Base-by-base conservation (phyloP, 2,888 invertebrate species). In the Polyommatus iphigenia region DNA sequence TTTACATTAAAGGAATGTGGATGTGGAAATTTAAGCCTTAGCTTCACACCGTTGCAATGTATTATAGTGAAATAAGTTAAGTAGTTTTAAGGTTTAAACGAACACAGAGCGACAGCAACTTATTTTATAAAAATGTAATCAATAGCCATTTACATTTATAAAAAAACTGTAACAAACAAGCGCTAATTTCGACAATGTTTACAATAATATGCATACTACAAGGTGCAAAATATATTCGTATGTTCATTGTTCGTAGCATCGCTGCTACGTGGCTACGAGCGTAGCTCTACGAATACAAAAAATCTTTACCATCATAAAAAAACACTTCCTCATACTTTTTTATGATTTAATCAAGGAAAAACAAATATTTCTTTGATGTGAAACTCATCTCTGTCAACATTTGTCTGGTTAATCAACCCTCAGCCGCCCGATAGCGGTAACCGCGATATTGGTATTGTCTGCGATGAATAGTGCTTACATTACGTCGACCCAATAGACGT, bases 401-500 rank as follows among this genome's bases (percentile, higher is more conserved):
- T 29, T 46, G 62, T 62, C 10, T 18, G 46, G 46, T 50, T 41
- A 57, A 24, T 67, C 67, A 67, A 67, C 67, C 67, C 29, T 18
- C 1, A 15, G 29, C 67, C 18, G 15, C 5, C 24, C 67, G 32
- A 57, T 67, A 29, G 67, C 24, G 24, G 62, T 62, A 62, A 59
- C 29, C n/a, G 67, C 24, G 67, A 54, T 32, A 54, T 32, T 57
- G 57, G 76, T 57, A 76, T 36, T 57, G 72, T 76, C 20, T 24
- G 57, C 71, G 71, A 15, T 41, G 76, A 67, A 78, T 71, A 76
- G 71, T 79, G 54, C 24, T 20, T 29, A 71, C 76, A 77, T 76
- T 78, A 77, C 67, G 67, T 46, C 71, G 71, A 59, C 18, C 72
- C 36, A 59, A 77, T 59, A 90, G 87, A 87, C 84, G 83, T 86